A percentile compares a stretch with the other conserved stretches of the same genome.
phyloP scores from a whole-genome alignment of 2,113 vertebrate genomes.

The Macroglossus sobrinus region DNA sequence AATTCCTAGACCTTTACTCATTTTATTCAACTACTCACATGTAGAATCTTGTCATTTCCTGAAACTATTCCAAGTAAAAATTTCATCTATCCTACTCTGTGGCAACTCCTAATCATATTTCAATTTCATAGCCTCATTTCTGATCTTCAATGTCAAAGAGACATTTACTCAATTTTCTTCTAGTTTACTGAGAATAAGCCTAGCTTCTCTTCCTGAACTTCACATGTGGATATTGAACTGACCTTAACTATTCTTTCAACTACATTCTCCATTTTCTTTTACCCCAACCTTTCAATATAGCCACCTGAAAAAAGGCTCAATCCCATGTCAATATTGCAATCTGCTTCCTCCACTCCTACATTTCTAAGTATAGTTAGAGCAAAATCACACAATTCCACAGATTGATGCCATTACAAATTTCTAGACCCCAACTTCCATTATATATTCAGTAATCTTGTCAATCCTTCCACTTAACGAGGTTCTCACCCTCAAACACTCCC shows the following conservation, averaged over 20 bases:
- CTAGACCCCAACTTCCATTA: background rate
- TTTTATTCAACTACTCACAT: background rate
- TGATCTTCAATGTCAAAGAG: background rate
- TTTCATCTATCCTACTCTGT: background rate
- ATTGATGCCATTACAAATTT: background rate
- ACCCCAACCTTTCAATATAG: background rate
- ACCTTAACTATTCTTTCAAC: background rate
- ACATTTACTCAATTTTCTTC: background rate
- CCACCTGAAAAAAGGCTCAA: background rate
- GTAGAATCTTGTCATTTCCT: background rate
- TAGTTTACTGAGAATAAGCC: background rate
- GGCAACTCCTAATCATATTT: background rate
- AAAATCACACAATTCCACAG: background rate
- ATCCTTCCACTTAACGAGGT: background rate
- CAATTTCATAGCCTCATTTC: constrained; percentile 32
- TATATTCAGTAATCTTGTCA: background rate
- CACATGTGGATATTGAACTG: background rate
- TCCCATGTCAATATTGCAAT: background rate
- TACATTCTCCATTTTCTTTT: constrained; percentile 6
- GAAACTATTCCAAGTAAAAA: constrained; percentile 3
- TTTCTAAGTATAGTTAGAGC: background rate
- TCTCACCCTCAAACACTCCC: background rate
- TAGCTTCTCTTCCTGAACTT: background rate
- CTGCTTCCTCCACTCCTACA: background rate
- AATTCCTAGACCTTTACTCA: constrained; percentile 36